These are phyloP conservation scores for Silurus asotus DNA, from an alignment of 2,113 vertebrate genomes.

Conservation along the genomic window DNA sequence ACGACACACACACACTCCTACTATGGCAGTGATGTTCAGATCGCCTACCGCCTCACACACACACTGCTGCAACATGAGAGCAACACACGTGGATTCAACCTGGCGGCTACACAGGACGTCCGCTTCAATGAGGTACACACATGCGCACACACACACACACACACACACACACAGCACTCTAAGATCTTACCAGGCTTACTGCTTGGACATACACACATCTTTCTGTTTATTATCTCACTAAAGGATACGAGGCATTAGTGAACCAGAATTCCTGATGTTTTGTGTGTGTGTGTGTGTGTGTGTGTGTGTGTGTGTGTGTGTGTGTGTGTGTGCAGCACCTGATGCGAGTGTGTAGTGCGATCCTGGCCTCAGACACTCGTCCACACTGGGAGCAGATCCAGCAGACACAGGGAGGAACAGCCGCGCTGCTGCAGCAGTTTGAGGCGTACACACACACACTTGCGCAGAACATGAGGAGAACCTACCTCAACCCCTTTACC, in stretches of 20 bases:
- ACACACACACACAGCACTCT: background rate
- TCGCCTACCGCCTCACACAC: slow-evolving; percentile 82
- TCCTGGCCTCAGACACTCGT: slow-evolving; percentile 81
- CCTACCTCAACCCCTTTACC: slow-evolving; percentile 95
- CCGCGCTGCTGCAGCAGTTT: slow-evolving; percentile 81
- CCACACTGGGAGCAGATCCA: slow-evolving; percentile 94
- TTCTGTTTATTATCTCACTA: background rate
- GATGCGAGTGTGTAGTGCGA: slow-evolving; percentile 86
- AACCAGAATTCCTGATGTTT: background rate
- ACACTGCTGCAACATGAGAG: slow-evolving; percentile 85
- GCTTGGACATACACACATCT: no score
- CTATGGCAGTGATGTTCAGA: slow-evolving; percentile 87
- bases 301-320: slow-evolving; percentile 34
- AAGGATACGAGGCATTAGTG: background rate
- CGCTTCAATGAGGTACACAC: slow-evolving; percentile 88
- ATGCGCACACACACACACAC: slow-evolving; percentile 1
- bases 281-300: slow-evolving; percentile 6
- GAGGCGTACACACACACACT: slow-evolving; percentile 90
- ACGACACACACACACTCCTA: slow-evolving; percentile 72
- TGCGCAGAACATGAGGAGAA: slow-evolving; percentile 95
- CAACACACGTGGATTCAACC: slow-evolving; percentile 83
- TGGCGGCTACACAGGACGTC: slow-evolving; percentile 90
- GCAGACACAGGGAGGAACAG: slow-evolving; percentile 86
- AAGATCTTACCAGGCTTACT: background rate
- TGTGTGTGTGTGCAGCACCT: slow-evolving; percentile 78